Evolutionary conservation across 1,140 invertebrate species (phyloP), one percentile per base, ranked within the genome.

Genomic region (Aphaenogaster ashmeadi): DNA sequence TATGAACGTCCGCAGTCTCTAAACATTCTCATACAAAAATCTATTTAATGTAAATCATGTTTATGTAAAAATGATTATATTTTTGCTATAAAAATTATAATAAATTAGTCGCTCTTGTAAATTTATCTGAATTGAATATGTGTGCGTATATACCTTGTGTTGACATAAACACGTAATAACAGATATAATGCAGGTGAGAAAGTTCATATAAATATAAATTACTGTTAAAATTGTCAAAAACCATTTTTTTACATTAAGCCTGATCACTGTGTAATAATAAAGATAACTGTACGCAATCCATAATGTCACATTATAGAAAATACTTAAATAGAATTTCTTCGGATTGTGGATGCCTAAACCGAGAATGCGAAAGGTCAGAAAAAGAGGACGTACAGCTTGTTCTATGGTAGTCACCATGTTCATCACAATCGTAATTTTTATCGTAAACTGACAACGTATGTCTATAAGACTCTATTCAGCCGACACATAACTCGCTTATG

Each of bases 1-100:
- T 8, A 78, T 21, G n/a, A 69, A 54, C 7, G 18, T 78, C 8
- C 4, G 50, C 13, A 86, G n/a, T 86, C 9, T 78, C 83, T 86
- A 13, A 21, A 75, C 4, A 52, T 27, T 64, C 38, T 56, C n/a
- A 58, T 0, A 7, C 1, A 54, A 52, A 36, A 72, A 3, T n/a
- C 6, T 11, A 21, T 27, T 44, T 64, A 44, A 27, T n/a, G 3
- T n/a, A 18, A 62, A n/a, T 8, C 0, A 15, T 11, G 27, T 33
- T 44, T 33, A 21, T 47, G 6, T 15, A 36, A 18, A 78, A 27
- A 74, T 15, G 33, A 41, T 47, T 71, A 9, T 27, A 9, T 33
- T 15, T 47, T 3, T 21, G n/a, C n/a, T 33, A 60, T 60, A 60
- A 60, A 27, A 1, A 60, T 1, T 60, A 13, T 13, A 27, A 60